Percentiles rank a stretch among this genome's conserved stretches.
Evolutionary conservation across 2,113 vertebrate genomes (phyloP).

Genomic region (Sprattus sprattus): DNA sequence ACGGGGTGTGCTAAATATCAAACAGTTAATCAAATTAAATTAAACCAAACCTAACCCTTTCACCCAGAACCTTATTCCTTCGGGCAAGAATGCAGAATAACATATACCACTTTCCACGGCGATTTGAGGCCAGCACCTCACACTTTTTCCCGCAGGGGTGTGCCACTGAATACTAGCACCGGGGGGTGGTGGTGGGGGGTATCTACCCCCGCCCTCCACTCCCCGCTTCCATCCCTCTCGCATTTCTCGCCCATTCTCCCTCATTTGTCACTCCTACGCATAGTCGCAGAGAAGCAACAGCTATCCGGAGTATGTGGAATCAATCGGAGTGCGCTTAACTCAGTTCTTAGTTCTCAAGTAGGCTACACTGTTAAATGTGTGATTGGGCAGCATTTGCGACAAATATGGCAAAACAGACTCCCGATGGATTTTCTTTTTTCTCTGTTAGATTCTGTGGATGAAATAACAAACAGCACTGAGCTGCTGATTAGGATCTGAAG

Average conservation of each 20-base stretch:
- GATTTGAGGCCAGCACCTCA: background rate
- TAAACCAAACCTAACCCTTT: background rate
- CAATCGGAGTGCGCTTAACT: constrained; percentile 25
- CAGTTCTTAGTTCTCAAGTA: background rate
- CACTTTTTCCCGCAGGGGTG: constrained; percentile 25
- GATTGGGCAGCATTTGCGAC: background rate
- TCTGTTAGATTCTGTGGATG: background rate
- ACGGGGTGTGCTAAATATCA: background rate
- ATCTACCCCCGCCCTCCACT: constrained; percentile 7
- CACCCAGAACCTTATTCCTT: background rate
- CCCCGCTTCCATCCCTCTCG: constrained; percentile 8
- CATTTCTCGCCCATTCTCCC: constrained; percentile 30
- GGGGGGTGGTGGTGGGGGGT: constrained; percentile 9
- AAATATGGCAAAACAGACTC: background rate
- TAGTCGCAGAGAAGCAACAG: constrained; percentile 69
- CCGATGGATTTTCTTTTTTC: background rate
- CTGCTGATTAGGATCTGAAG: background rate
- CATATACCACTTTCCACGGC: background rate
- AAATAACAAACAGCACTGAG: background rate
- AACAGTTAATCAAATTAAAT: constrained; percentile 14
- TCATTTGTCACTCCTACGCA: constrained; percentile 69
- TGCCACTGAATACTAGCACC: constrained; percentile 17
- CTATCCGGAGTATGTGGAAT: constrained; percentile 56
- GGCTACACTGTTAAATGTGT: background rate
- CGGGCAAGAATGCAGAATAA: background rate